phyloP scores from a whole-genome alignment of 2,888 invertebrate species.

The Cephus pulcher region DNA sequence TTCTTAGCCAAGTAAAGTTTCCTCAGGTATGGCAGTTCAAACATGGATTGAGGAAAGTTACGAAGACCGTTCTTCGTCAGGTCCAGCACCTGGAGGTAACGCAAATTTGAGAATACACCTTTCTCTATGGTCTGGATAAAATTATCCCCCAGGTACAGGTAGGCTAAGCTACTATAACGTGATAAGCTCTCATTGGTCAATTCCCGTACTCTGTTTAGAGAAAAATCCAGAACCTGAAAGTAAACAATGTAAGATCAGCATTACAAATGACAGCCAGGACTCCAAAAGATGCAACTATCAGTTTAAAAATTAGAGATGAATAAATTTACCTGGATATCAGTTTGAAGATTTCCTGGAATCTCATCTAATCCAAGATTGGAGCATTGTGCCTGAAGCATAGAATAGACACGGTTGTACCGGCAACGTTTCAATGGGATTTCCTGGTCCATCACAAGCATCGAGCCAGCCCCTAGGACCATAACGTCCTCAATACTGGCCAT shows the following conservation, averaged over 20 bases:
- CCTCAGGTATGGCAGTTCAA: slow-evolving; percentile 72
- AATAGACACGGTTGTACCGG: slow-evolving; percentile 68
- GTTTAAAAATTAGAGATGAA: background rate
- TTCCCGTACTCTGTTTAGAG: slow-evolving; percentile 70
- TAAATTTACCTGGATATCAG: slow-evolving; percentile 69
- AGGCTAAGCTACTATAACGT: slow-evolving; percentile 69
- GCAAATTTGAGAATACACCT: slow-evolving; percentile 68
- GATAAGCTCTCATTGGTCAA: slow-evolving; percentile 68
- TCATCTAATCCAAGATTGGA: slow-evolving; percentile 66
- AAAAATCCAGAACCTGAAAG: slow-evolving; percentile 72
- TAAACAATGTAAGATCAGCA: slow-evolving; percentile 22
- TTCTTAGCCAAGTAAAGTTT: slow-evolving; percentile 73
- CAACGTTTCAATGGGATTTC: slow-evolving; percentile 61
- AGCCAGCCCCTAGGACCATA: slow-evolving; percentile 29
- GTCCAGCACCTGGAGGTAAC: slow-evolving; percentile 70
- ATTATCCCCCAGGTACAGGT: slow-evolving; percentile 72
- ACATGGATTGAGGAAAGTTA: slow-evolving; percentile 68
- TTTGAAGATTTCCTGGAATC: slow-evolving; percentile 68
- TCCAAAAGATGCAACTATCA: background rate
- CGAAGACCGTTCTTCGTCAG: slow-evolving; percentile 70
- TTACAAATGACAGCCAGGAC: background rate
- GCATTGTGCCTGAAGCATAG: slow-evolving; percentile 72
- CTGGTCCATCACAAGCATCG: slow-evolving; percentile 42
- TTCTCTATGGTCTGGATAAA: slow-evolving; percentile 70
- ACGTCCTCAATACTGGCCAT: slow-evolving; percentile 25